Conservation (phyloP, 2,888 invertebrate genomes). For the Amphipyra berbera region DNA sequence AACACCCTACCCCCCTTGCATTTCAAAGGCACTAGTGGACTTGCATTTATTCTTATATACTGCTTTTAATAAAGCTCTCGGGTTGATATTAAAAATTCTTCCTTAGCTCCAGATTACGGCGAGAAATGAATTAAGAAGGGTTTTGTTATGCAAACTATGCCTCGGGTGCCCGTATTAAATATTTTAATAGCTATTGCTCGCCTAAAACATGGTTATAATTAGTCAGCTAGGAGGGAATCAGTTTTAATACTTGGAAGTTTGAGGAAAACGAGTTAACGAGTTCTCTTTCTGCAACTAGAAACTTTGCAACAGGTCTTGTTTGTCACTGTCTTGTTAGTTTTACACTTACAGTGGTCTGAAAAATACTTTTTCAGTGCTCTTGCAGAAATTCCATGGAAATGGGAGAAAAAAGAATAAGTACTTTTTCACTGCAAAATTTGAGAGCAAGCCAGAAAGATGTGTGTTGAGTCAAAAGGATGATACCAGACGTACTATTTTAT, state of each 20-base stretch:
- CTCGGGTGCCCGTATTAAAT: constrained; percentile 45
- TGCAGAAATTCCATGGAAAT: constrained; percentile 7
- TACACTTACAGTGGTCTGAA: constrained; percentile 23
- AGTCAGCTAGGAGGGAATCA: constrained; percentile 51
- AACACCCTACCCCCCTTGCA: constrained; percentile 53
- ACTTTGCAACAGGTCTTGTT: constrained; percentile 49
- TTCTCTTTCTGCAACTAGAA: constrained; percentile 45
- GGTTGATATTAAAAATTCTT: constrained; percentile 85
- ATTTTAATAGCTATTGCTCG: constrained; percentile 53
- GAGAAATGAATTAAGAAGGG: constrained; percentile 68
- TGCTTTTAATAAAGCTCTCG: constrained; percentile 81
- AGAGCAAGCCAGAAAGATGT: too few relatives aligned
- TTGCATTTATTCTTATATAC: constrained; percentile 74
- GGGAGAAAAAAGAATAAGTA: neutral
- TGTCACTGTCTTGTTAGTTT: constrained; percentile 57
- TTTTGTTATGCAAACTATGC: constrained; percentile 73
- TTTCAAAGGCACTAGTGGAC: constrained; percentile 73
- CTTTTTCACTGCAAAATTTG: too few relatives aligned
- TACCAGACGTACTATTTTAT: too few relatives aligned
- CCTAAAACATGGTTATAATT: constrained; percentile 63
- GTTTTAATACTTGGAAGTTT: constrained; percentile 57
- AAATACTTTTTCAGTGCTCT: constrained; percentile 27
- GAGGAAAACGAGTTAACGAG: constrained; percentile 60
- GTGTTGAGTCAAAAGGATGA: too few relatives aligned
- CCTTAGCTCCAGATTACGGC: constrained; percentile 68